These are phyloP conservation scores for Grantiella picta DNA, from an alignment of 2,113 vertebrate species.

Conservation along the genomic window DNA sequence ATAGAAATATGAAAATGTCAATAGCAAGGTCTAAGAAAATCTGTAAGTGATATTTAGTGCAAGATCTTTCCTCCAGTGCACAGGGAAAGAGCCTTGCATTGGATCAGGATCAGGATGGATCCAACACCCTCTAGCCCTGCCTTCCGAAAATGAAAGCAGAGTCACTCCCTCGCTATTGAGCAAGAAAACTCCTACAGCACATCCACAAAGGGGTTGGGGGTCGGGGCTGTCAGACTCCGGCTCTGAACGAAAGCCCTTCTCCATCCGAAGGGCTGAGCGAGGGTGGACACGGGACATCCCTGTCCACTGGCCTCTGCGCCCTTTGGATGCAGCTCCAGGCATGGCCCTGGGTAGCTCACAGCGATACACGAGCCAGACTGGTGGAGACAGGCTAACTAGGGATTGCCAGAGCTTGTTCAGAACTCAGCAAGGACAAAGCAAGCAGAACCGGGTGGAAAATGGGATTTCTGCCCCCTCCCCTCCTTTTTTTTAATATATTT, in stretches of 20 bases:
- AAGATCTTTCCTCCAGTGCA: slow-evolving; percentile 68
- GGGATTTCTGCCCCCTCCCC: slow-evolving; percentile 13
- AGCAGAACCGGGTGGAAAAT: slow-evolving; percentile 39
- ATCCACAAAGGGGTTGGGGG: slow-evolving; percentile 55
- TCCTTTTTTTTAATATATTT: background rate
- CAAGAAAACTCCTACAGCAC: slow-evolving; percentile 70
- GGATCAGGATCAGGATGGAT: slow-evolving; percentile 61
- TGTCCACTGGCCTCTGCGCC: background rate
- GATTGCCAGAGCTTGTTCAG: slow-evolving; percentile 35
- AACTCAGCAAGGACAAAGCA: slow-evolving; percentile 52
- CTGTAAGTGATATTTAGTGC: slow-evolving; percentile 46
- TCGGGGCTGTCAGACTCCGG: background rate
- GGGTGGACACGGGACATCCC: background rate
- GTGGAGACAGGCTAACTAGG: background rate
- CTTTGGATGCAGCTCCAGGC: background rate
- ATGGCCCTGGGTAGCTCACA: background rate
- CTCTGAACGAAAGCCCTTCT: background rate
- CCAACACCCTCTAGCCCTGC: slow-evolving; percentile 69
- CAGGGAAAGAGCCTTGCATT: slow-evolving; percentile 69
- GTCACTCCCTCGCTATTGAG: slow-evolving; percentile 69
- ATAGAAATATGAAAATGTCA: slow-evolving; percentile 75
- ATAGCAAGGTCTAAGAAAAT: slow-evolving; percentile 78
- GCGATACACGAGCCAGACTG: background rate
- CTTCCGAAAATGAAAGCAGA: slow-evolving; percentile 76
- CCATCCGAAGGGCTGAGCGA: background rate